Percentiles rank a stretch among this genome's conserved stretches.
Evolutionary conservation across 2,797 vertebrate genomes (phyloP).

Genomic region (Tolypeutes matacus): DNA sequence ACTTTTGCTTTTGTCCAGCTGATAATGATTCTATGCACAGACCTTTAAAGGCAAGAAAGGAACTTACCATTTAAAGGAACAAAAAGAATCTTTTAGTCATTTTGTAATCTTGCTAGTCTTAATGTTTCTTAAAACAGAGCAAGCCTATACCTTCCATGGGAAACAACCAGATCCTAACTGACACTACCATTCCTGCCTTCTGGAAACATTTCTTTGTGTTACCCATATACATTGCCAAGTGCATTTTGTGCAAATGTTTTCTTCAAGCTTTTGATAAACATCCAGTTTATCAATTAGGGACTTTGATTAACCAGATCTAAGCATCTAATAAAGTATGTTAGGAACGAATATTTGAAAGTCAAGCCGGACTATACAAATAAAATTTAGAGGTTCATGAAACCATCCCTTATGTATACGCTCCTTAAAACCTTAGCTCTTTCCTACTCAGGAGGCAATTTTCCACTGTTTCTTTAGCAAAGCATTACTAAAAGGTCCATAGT

Average conservation of each 20-base stretch:
- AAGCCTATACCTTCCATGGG: not conserved
- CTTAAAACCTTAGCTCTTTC: not conserved
- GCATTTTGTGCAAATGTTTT: not conserved
- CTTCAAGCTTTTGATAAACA: slow-evolving; percentile 56
- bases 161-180: not conserved
- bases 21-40: not conserved
- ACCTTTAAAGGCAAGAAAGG: slow-evolving; percentile 36
- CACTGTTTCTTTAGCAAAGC: slow-evolving; percentile 38
- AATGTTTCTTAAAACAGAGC: slow-evolving; percentile 38
- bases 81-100: slow-evolving; percentile 17
- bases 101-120: slow-evolving; percentile 29
- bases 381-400: slow-evolving; percentile 39
- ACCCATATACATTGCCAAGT: not conserved
- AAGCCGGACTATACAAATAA: slow-evolving; percentile 33
- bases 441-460: not conserved
- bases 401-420: not conserved
- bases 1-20: not conserved
- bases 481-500: not conserved
- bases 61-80: not conserved
- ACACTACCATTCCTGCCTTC: not conserved
- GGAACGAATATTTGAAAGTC: slow-evolving; percentile 62
- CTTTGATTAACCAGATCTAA: slow-evolving; percentile 40
- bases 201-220: not conserved
- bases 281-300: slow-evolving; percentile 49
- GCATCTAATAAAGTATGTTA: not conserved